Conservation (phyloP, 2,797 vertebrate species). For the Crocidura indochinensis region DNA sequence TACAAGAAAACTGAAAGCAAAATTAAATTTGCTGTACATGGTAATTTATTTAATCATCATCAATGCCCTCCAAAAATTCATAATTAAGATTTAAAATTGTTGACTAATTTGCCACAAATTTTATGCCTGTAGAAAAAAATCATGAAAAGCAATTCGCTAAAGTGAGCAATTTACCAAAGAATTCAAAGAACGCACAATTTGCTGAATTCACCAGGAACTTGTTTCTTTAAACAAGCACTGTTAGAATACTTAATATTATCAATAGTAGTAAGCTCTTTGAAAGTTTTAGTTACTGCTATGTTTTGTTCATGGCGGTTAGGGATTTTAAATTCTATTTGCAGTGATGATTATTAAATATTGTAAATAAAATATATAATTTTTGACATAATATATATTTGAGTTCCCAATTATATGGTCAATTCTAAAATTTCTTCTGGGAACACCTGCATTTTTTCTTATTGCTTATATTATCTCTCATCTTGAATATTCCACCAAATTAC, state of each 20-base stretch:
- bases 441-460: neutral
- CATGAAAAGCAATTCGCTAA: constrained; percentile 3
- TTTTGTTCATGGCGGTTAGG: constrained; percentile 29
- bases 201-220: constrained; percentile 55
- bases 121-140: constrained; percentile 2
- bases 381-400: neutral
- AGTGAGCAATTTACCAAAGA: constrained; percentile 55
- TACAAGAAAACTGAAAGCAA: neutral
- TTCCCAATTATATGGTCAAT: neutral
- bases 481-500: constrained; percentile 33
- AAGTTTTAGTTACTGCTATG: constrained; percentile 58
- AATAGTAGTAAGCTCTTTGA: constrained; percentile 15
- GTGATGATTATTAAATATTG: constrained; percentile 26
- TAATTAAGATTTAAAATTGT: constrained; percentile 6
- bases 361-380: too few relatives aligned
- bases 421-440: constrained; percentile 25
- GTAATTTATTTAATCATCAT: neutral
- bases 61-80: neutral
- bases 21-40: neutral
- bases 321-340: constrained; percentile 49
- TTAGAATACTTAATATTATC: constrained; percentile 20
- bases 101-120: constrained; percentile 5
- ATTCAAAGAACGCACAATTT: constrained; percentile 48
- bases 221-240: constrained; percentile 54
- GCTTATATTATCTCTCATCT: neutral